Base-by-base conservation (phyloP, 2,113 vertebrate species). In the Mohoua ochrocephala region DNA sequence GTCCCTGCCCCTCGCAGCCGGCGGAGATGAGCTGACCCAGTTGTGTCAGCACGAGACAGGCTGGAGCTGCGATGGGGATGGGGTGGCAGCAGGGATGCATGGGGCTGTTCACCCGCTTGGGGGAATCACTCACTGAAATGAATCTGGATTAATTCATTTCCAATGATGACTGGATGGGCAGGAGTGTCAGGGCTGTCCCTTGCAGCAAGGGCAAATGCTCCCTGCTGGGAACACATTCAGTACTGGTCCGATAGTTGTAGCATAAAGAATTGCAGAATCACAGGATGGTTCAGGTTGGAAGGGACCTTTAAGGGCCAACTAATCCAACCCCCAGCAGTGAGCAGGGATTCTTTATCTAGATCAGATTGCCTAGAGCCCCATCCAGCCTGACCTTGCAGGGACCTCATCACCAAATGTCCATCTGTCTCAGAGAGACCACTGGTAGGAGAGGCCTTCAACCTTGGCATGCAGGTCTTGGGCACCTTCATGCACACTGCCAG, bases 1-100 rank as follows among this genome's bases (percentile, higher is more conserved):
- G 14, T 52, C 77, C 44, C 68, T 64, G 68, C 75, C 56, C 47
- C 49, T 84, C 4, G 0, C 61, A 35, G 85, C 33, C 3, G 0
- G 67, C 6, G 0, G 73, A 63, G 50, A 60, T 10, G 75, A 74
- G 92, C 94, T 97, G 96, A 93, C 94, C 96, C 93, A 84, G 68
- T 91, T 95, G 89, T 95, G 94, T 95, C 91, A 87, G 56, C 4
- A 2, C 0, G 2, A 64, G 75, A 52, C 0, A 0, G 60, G 83
- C 74, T 74, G 9, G 13, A 69, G 77, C 30, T 21, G 52, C 7
- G 0, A 42, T 30, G 61, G 76, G 63, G 18, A 1, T 5, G 44
- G 65, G 65, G 37, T 65, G 84, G 59, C 37, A 52, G 80, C 45
- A 26, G 37, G 67, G 61, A 54, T 2, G 1, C 2, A 0, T 1